Percentiles rank a stretch among this genome's conserved stretches.
Evolutionary conservation across 2,113 vertebrate species (phyloP).

Genomic region (Pelecanoides urinatrix): DNA sequence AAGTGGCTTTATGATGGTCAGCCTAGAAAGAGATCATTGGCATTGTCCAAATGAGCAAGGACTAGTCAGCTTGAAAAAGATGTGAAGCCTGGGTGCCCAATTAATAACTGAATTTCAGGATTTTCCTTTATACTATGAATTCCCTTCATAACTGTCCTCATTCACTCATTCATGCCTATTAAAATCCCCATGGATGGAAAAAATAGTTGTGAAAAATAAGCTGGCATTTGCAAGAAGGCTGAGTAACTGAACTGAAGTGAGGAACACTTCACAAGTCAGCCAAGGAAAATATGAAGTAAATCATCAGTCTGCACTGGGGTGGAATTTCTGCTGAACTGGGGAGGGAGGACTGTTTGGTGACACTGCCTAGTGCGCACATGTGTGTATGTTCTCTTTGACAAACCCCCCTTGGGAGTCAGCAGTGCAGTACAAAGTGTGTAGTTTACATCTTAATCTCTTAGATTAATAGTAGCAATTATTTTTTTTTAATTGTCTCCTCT

Average conservation of each 20-base stretch:
- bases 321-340: not conserved
- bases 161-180: not conserved
- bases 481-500: conserved; percentile 36
- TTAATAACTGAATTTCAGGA: not conserved
- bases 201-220: not conserved
- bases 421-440: not conserved
- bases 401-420: not conserved
- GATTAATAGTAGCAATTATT: conserved; percentile 57
- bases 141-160: not conserved
- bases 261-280: not conserved
- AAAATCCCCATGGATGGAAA: not conserved
- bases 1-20: conserved; percentile 30
- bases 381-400: not conserved
- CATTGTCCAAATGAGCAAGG: conserved; percentile 5
- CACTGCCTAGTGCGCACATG: not conserved
- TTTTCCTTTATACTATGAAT: not conserved
- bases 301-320: not conserved
- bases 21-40: not conserved
- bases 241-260: not conserved
- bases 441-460: conserved; percentile 52
- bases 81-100: not conserved
- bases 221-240: conserved; percentile 3
- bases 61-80: not conserved
- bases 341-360: not conserved
- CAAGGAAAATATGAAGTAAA: not conserved